Evolutionary conservation across 2,113 vertebrate genomes (phyloP).

Genomic region (Sphyrna mokarran): DNA sequence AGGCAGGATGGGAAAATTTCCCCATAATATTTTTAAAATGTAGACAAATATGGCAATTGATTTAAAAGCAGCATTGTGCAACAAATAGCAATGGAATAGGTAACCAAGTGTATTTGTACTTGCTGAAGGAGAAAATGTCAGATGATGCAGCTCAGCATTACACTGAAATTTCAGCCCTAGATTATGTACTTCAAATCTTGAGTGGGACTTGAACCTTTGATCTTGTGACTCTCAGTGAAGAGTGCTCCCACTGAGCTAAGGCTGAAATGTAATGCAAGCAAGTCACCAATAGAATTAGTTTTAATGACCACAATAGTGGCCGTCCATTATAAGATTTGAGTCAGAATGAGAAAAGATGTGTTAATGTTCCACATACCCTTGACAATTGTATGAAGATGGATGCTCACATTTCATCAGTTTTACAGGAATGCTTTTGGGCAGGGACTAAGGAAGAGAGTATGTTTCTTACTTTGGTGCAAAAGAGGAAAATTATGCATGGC

Average conservation of each 20-base stretch:
- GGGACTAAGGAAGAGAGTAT: not conserved
- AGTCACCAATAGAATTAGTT: not conserved
- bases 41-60: not conserved
- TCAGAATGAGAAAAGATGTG: not conserved
- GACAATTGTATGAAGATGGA: constrained; percentile 26
- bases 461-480: constrained; percentile 6
- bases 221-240: not conserved
- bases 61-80: not conserved
- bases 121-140: not conserved
- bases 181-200: not conserved
- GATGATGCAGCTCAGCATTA: not conserved
- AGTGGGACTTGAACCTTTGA: not conserved
- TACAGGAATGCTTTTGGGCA: not conserved
- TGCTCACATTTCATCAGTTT: constrained; percentile 32
- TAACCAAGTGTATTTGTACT: not conserved
- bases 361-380: constrained; percentile 25
- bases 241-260: not conserved
- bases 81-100: not conserved
- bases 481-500: constrained; percentile 32
- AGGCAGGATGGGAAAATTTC: too few relatives aligned
- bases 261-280: not conserved
- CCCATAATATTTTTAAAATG: not conserved
- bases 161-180: not conserved
- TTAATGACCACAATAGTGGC: not conserved
- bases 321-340: constrained; percentile 17